Percentiles rank a stretch among this genome's conserved stretches.
phyloP scores from a whole-genome alignment of 53 echinoderm and acorn worm species.

The Mesocentrotus franciscanus region DNA sequence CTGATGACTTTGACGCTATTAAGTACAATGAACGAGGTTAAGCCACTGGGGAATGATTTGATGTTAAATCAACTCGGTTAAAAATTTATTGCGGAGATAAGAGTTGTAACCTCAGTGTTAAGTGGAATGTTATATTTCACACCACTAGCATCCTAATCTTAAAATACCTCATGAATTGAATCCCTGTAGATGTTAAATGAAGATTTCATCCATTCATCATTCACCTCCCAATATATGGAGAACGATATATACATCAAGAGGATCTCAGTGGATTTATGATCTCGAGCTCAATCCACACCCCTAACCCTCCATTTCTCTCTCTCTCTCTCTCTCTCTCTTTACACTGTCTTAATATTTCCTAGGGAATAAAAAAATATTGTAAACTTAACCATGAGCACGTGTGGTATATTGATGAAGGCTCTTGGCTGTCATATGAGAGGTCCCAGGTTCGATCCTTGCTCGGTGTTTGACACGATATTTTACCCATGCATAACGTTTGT shows the following conservation, averaged over 20 bases:
- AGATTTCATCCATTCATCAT: slow-evolving; percentile 5
- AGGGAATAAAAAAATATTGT: too few species aligned
- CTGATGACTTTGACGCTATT: neutral
- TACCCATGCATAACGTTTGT: too few species aligned
- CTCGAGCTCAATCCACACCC: neutral
- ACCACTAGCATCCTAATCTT: neutral
- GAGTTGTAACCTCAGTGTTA: neutral
- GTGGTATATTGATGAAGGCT: too few species aligned
- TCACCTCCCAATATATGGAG: neutral
- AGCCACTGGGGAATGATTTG: neutral
- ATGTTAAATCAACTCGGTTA: neutral
- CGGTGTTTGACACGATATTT: too few species aligned
- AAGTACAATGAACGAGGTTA: neutral
- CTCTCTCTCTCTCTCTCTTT: neutral
- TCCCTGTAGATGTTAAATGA: neutral
- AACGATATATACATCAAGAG: neutral
- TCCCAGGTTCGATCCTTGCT: too few species aligned
- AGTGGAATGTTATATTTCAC: neutral
- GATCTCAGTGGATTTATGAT: neutral
- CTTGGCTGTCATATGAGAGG: too few species aligned
- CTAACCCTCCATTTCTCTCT: neutral
- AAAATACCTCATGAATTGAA: neutral
- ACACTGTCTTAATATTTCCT: too few species aligned
- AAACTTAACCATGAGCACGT: too few species aligned
- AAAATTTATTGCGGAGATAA: neutral